These are phyloP conservation scores for Glandiceps talaboti DNA, from an alignment of 53 echinoderm and acorn worm genomes.

Conservation along the genomic window DNA sequence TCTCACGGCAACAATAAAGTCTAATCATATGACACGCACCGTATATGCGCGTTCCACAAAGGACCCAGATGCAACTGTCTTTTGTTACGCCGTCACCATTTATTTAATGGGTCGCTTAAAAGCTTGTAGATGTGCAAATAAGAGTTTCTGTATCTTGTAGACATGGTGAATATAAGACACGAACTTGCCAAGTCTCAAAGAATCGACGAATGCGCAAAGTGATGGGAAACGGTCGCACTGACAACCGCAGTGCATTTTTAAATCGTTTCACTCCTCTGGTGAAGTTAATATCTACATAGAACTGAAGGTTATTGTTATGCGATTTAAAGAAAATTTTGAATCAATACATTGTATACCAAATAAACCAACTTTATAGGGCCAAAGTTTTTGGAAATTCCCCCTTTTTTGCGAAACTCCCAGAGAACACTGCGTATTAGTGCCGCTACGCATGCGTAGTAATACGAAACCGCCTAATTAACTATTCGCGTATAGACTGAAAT, in stretches of 20 bases:
- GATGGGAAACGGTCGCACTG: neutral
- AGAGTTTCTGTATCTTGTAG: neutral
- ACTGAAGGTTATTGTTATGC: neutral
- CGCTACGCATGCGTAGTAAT: neutral
- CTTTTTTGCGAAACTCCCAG: neutral
- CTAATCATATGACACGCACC: too few species aligned
- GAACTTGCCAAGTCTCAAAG: too few species aligned
- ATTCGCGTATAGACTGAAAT: neutral
- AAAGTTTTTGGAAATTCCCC: neutral
- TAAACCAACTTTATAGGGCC: neutral
- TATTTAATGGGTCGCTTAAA: neutral
- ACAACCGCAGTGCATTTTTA: neutral
- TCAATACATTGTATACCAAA: too few species aligned
- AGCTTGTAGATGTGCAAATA: neutral
- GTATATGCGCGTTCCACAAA: too few species aligned
- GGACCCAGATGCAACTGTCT: neutral
- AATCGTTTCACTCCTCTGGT: neutral
- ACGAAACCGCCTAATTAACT: neutral
- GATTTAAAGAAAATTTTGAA: neutral
- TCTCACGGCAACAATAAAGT: too few species aligned
- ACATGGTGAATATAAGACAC: neutral
- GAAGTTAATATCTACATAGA: too few species aligned
- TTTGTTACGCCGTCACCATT: neutral
- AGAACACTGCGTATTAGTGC: neutral
- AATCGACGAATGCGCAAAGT: neutral